Percentiles rank a stretch among this genome's conserved stretches.
These are phyloP conservation scores for Rugalucina vietnamica DNA, from an alignment of 2,888 invertebrate species.

Conservation along the genomic window DNA sequence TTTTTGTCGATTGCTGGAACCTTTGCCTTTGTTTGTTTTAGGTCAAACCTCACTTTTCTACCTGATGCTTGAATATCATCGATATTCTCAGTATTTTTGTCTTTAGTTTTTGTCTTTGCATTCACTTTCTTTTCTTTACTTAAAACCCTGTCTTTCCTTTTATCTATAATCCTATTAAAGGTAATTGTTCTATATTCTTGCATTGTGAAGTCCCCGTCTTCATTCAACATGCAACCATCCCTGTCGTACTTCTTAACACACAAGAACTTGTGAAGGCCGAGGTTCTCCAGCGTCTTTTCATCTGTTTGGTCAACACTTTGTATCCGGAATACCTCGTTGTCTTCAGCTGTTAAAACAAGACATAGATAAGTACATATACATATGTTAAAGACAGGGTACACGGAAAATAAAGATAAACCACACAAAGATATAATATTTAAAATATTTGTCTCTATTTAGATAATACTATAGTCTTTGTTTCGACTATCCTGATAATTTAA, in stretches of 20 bases:
- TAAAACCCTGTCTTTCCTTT: slow-evolving; percentile 51
- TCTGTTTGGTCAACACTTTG: slow-evolving; percentile 46
- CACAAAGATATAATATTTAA: too few relatives aligned
- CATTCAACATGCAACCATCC: not conserved
- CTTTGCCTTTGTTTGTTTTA: not conserved
- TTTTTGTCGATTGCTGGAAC: not conserved
- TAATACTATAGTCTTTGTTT: too few relatives aligned
- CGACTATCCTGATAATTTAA: too few relatives aligned
- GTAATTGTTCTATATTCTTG: slow-evolving; percentile 47
- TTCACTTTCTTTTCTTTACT: slow-evolving; percentile 30
- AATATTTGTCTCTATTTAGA: too few relatives aligned
- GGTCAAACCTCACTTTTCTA: not conserved
- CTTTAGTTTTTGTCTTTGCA: not conserved
- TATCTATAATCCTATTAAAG: slow-evolving; percentile 51
- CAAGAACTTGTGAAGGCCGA: slow-evolving; percentile 59
- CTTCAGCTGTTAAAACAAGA: slow-evolving; percentile 7
- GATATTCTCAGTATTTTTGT: slow-evolving; percentile 11
- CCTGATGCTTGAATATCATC: not conserved
- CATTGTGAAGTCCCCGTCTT: slow-evolving; percentile 26
- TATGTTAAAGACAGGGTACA: not conserved
- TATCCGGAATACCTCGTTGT: slow-evolving; percentile 46
- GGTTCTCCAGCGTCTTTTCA: slow-evolving; percentile 39
- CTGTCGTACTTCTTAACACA: slow-evolving; percentile 52
- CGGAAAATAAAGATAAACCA: not conserved
- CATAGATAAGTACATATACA: not conserved